A percentile compares a stretch with the other conserved stretches of the same genome.
Evolutionary conservation across 2,113 vertebrate species (phyloP).

Genomic region (Isurus oxyrinchus): DNA sequence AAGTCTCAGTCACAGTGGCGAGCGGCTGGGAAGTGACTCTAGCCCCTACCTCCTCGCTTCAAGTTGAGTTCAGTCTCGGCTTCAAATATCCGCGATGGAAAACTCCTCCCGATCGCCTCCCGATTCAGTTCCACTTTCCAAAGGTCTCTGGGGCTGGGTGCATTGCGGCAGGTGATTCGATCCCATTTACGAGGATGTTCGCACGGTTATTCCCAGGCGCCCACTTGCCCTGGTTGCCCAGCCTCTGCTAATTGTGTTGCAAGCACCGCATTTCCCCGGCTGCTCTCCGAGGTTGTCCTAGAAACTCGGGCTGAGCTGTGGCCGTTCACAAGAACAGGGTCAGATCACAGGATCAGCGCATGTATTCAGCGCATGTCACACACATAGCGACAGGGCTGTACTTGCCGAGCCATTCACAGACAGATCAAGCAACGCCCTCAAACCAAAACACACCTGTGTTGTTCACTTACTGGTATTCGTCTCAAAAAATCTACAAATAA

Average conservation of each 20-base stretch:
- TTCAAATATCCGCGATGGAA: background rate
- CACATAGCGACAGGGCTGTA: background rate
- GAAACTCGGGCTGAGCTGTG: background rate
- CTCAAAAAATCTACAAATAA: background rate
- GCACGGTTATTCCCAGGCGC: background rate
- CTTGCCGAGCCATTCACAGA: background rate
- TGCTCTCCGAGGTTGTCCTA: constrained; percentile 15
- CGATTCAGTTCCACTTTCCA: background rate
- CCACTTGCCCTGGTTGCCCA: background rate
- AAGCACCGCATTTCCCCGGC: background rate
- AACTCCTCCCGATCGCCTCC: background rate
- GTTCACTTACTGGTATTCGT: background rate
- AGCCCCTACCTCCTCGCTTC: background rate
- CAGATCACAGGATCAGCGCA: background rate
- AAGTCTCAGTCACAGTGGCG: background rate
- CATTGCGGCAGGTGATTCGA: background rate
- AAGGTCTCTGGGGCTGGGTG: background rate
- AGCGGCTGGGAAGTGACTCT: background rate
- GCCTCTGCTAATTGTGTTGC: background rate
- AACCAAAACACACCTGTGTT: background rate
- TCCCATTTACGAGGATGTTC: background rate
- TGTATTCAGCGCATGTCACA: constrained; percentile 18
- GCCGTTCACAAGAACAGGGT: constrained; percentile 23
- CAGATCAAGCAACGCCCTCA: background rate
- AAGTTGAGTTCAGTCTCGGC: background rate